Conservation (phyloP, 1,140 invertebrate species). For the Cherax quadricarinatus region DNA sequence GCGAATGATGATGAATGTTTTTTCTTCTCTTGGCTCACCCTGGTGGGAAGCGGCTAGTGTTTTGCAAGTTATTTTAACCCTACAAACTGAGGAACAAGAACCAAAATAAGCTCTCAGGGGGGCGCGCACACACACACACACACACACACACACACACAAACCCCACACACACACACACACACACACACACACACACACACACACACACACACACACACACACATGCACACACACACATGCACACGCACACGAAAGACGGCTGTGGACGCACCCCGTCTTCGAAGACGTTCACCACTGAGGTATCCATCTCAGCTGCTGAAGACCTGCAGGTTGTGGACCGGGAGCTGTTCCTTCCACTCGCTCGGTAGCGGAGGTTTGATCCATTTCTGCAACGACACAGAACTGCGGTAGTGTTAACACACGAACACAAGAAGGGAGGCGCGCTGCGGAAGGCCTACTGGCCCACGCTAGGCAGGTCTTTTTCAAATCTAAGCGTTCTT, state of each 20-base stretch:
- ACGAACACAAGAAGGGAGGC: too few relatives aligned
- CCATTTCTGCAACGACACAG: constrained; percentile 37
- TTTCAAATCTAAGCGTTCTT: too few relatives aligned
- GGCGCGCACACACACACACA: too few relatives aligned
- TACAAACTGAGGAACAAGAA: too few relatives aligned
- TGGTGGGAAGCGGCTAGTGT: too few relatives aligned
- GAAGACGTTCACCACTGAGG: constrained; percentile 43
- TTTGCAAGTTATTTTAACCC: too few relatives aligned
- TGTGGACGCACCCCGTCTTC: constrained; percentile 34
- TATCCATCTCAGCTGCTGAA: constrained; percentile 37
- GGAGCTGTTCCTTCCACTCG: constrained; percentile 20
- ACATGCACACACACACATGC: background rate
- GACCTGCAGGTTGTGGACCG: constrained; percentile 40
- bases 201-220: too few relatives aligned
- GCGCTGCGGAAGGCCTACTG: too few relatives aligned
- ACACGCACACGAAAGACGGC: background rate
- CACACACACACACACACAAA: background rate
- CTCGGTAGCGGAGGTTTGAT: constrained; percentile 45
- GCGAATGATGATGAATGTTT: too few relatives aligned
- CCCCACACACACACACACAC: background rate
- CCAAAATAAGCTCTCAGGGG: too few relatives aligned
- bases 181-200: background rate
- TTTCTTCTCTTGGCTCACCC: too few relatives aligned
- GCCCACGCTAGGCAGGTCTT: too few relatives aligned
- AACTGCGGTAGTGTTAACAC: constrained; percentile 26